These are phyloP conservation scores for Oreonectes daqikongensis DNA, from an alignment of 2,797 vertebrate species.

Conservation along the genomic window DNA sequence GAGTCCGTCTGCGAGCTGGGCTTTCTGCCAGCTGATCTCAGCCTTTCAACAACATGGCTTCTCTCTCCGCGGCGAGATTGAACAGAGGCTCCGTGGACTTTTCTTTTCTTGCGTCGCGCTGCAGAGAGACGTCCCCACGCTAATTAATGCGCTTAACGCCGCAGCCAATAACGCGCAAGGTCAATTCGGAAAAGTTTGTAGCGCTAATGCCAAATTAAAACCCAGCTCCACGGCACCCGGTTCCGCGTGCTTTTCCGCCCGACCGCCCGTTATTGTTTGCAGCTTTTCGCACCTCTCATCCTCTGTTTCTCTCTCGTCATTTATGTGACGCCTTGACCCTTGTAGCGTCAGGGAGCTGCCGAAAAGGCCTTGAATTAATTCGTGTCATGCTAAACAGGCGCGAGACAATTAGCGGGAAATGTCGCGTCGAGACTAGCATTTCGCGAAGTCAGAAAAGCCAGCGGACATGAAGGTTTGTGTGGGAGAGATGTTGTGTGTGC, in stretches of 20 bases:
- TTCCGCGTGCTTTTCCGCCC: conserved; percentile 41
- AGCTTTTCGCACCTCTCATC: conserved; percentile 51
- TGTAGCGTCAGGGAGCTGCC: conserved; percentile 57
- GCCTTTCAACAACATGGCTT: conserved; percentile 51
- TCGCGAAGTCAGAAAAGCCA: conserved; percentile 51
- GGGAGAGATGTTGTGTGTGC: background rate
- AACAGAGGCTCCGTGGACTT: conserved; percentile 46
- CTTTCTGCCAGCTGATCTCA: conserved; percentile 65
- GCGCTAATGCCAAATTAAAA: conserved; percentile 44
- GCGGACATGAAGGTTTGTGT: background rate
- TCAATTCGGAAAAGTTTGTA: conserved; percentile 51
- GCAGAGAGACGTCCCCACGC: conserved; percentile 37
- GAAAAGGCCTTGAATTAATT: conserved; percentile 63
- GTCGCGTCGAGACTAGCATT: conserved; percentile 57
- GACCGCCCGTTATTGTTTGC: conserved; percentile 32
- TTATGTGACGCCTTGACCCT: conserved; percentile 58
- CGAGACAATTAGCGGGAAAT: conserved; percentile 67
- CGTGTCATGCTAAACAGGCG: conserved; percentile 60
- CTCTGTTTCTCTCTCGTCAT: background rate
- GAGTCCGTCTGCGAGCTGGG: conserved; percentile 66
- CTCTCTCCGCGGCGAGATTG: conserved; percentile 39
- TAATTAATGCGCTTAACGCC: conserved; percentile 73
- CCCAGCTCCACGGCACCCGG: background rate
- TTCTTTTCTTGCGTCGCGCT: conserved; percentile 12
- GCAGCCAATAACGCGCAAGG: conserved; percentile 57